Conservation (phyloP, 2,888 invertebrate genomes). For the Oscheius sp. region DNA sequence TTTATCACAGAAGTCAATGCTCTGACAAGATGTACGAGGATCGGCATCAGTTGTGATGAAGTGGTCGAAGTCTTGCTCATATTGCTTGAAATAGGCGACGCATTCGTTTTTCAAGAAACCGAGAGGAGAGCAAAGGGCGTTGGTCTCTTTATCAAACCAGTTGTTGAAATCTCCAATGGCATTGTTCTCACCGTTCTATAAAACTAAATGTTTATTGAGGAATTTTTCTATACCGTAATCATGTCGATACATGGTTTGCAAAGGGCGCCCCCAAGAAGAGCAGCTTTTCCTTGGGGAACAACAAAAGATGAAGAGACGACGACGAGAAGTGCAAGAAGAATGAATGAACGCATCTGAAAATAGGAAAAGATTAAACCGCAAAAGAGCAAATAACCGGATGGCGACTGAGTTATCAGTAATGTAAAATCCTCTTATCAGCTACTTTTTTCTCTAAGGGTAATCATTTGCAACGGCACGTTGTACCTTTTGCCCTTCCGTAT, state of each 20-base stretch:
- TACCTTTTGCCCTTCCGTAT: no score
- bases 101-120: slow-evolving; percentile 20
- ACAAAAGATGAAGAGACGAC: slow-evolving; percentile 8
- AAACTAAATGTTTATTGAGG: background rate
- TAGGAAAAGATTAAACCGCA: background rate
- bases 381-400: background rate
- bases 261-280: slow-evolving; percentile 20
- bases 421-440: no score
- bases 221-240: slow-evolving; percentile 6
- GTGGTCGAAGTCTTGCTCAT: slow-evolving; percentile 26
- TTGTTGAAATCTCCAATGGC: slow-evolving; percentile 21
- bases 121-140: slow-evolving; percentile 5
- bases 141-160: slow-evolving; percentile 28
- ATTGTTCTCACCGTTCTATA: slow-evolving; percentile 28
- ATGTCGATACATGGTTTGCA: slow-evolving; percentile 28
- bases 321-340: slow-evolving; percentile 5
- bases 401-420: background rate
- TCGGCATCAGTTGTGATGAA: slow-evolving; percentile 29
- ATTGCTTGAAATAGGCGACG: slow-evolving; percentile 22
- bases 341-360: slow-evolving; percentile 17
- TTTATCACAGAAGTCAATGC: slow-evolving; percentile 27
- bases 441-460: no score
- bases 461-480: no score
- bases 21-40: slow-evolving; percentile 21
- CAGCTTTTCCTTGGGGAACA: slow-evolving; percentile 4